Conservation (phyloP, 2,797 vertebrate species). For the Hoplostethus mediterraneus region DNA sequence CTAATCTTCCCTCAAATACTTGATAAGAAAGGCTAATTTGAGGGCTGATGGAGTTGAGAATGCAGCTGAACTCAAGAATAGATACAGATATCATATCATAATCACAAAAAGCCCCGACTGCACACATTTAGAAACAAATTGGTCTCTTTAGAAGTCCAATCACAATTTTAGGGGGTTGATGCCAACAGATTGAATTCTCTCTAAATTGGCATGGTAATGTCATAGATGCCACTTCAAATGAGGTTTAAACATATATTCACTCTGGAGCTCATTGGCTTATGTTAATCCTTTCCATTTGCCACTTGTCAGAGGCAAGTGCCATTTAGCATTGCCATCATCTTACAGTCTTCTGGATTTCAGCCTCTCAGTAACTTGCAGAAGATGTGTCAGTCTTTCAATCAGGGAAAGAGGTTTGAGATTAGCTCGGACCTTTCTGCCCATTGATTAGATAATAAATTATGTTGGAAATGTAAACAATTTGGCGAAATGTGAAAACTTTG, state of each 20-base stretch:
- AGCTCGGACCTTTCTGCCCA: slow-evolving; percentile 76
- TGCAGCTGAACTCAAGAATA: slow-evolving; percentile 74
- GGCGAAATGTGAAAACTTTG: slow-evolving; percentile 64
- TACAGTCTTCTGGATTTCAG: slow-evolving; percentile 56
- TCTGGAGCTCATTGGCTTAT: slow-evolving; percentile 82
- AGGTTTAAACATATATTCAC: slow-evolving; percentile 83
- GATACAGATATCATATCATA: slow-evolving; percentile 79
- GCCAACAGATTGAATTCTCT: slow-evolving; percentile 81
- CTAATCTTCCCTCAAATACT: slow-evolving; percentile 82
- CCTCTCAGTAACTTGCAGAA: slow-evolving; percentile 74
- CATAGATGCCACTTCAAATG: slow-evolving; percentile 84
- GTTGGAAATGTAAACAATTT: slow-evolving; percentile 69
- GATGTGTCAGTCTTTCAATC: slow-evolving; percentile 79
- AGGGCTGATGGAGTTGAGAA: slow-evolving; percentile 78
- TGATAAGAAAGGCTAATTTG: slow-evolving; percentile 83
- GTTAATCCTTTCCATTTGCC: slow-evolving; percentile 83
- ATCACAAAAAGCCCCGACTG: slow-evolving; percentile 76
- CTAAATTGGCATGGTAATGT: slow-evolving; percentile 83
- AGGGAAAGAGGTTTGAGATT: slow-evolving; percentile 67
- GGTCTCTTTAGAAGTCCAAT: slow-evolving; percentile 81
- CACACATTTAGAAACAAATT: slow-evolving; percentile 80
- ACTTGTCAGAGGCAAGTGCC: slow-evolving; percentile 75
- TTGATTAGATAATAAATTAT: slow-evolving; percentile 82
- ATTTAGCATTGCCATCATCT: slow-evolving; percentile 73
- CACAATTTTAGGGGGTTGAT: slow-evolving; percentile 73